These are phyloP conservation scores for Prenolepis imparis DNA, from an alignment of 2,888 invertebrate genomes.

Conservation along the genomic window DNA sequence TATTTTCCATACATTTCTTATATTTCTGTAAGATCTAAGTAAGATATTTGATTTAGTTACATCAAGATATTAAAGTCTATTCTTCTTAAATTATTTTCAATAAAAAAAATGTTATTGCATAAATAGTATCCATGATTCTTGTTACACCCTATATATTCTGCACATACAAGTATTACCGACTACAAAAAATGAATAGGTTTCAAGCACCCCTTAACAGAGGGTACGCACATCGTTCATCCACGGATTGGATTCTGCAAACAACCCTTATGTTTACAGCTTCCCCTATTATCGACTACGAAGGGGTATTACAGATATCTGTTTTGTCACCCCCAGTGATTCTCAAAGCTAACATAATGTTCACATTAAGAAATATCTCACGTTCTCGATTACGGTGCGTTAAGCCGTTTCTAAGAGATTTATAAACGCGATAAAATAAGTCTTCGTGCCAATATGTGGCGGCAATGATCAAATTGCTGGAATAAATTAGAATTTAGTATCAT, in stretches of 20 bases:
- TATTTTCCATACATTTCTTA: neutral
- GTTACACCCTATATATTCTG: constrained; percentile 42
- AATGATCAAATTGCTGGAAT: constrained; percentile 65
- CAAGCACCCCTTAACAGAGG: constrained; percentile 58
- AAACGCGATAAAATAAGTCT: constrained; percentile 72
- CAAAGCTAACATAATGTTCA: constrained; percentile 68
- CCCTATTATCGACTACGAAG: constrained; percentile 43
- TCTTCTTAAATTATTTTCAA: constrained; percentile 2
- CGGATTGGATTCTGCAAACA: neutral
- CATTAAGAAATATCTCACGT: constrained; percentile 80
- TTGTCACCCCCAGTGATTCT: constrained; percentile 77
- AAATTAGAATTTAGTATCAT: constrained; percentile 74
- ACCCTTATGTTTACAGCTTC: neutral
- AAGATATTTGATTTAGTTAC: neutral
- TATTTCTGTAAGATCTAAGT: neutral
- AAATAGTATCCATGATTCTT: neutral
- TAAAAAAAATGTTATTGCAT: neutral
- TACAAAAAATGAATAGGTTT: constrained; percentile 50
- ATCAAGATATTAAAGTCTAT: neutral
- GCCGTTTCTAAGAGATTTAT: constrained; percentile 80
- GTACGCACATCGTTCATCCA: constrained; percentile 7
- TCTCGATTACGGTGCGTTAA: constrained; percentile 68
- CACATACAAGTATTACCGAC: constrained; percentile 59
- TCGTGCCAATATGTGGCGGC: constrained; percentile 56
- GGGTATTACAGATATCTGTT: constrained; percentile 60